Evolutionary conservation across 2,888 invertebrate genomes (phyloP).

Genomic region (Hemicrepidius hirtus): DNA sequence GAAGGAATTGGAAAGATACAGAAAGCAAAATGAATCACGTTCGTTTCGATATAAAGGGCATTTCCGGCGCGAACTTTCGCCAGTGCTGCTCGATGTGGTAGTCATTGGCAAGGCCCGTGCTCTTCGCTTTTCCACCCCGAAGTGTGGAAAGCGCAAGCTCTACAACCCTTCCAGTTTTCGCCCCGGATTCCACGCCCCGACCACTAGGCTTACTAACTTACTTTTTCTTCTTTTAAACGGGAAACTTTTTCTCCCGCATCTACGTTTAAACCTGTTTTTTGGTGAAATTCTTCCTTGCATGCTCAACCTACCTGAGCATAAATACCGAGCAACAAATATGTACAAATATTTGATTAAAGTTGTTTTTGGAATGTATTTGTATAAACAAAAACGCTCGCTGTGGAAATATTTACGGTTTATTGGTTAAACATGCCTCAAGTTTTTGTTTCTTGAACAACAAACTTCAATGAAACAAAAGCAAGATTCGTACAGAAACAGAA

Average conservation of each 20-base stretch:
- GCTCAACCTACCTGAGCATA: slow-evolving; percentile 37
- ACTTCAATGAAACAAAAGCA: slow-evolving; percentile 23
- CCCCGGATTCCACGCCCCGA: slow-evolving; percentile 68
- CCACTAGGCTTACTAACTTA: slow-evolving; percentile 70
- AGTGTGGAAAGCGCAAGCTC: slow-evolving; percentile 60
- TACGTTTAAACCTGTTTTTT: slow-evolving; percentile 49
- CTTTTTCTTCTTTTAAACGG: slow-evolving; percentile 64
- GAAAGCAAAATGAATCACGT: not conserved
- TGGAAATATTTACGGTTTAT: slow-evolving; percentile 38
- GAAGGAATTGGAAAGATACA: not conserved
- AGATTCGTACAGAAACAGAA: slow-evolving; percentile 23
- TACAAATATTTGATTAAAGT: slow-evolving; percentile 49
- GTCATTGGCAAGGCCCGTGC: slow-evolving; percentile 27
- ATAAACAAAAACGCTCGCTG: slow-evolving; percentile 33
- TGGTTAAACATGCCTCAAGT: slow-evolving; percentile 34
- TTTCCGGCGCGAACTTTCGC: slow-evolving; percentile 26
- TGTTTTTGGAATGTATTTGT: slow-evolving; percentile 43
- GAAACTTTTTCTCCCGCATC: slow-evolving; percentile 62
- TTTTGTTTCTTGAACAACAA: slow-evolving; percentile 34
- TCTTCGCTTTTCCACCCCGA: slow-evolving; percentile 39
- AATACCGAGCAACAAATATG: slow-evolving; percentile 50
- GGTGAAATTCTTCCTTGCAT: slow-evolving; percentile 40
- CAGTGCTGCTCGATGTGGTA: slow-evolving; percentile 13
- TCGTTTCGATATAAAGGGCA: slow-evolving; percentile 11
- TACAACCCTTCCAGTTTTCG: slow-evolving; percentile 63